Base-by-base conservation (phyloP, 2,113 vertebrate species). In the Willisornis vidua region DNA sequence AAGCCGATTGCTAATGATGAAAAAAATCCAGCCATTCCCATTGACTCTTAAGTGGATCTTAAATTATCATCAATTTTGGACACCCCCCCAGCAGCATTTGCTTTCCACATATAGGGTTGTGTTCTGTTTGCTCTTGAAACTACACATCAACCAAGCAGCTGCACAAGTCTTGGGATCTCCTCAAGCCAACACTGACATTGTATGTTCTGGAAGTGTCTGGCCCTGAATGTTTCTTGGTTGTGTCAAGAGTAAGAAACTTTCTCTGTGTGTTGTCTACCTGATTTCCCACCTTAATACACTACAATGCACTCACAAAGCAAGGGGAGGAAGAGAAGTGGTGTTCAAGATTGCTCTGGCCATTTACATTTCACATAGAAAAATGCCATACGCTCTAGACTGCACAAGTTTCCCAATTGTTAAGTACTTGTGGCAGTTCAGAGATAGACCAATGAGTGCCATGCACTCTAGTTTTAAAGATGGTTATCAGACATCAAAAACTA, bases 1-100 rank as follows among this genome's bases (percentile, higher is more conserved):
- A n/a, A 89, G 29, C 9, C 3, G 55, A 35, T 23, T 75, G 25
- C 2, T 45, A 58, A 63, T 29, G 51, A 49, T 25, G 3, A 87
- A 89, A 35, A 83, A 83, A 14, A 72, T 55, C 14, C 41, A 85
- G n/a, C 12, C 16, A 63, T 41, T 86, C 35, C 18, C 11, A 83
- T 51, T 8, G 20, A 52, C 52, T 28, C 28, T 66, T 71, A 77
- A 92, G 31, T 3, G 7, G 3, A 12, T 19, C 18, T 74, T 73
- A 52, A 70, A 77, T 58, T n/a, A 46, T 46, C n/a, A 37, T 14
- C 14, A 43, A 0, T 71, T 91, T 81, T 66, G 52, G 22, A 70
- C 43, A 46, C 0, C 0, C 1, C 10, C 6, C 9, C 3, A 10
- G 4, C 18, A 14, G 1, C 14, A 49, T 13, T 4, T 35, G 16